Evolutionary conservation across 30 jellyfish, hydroid and myxozoan genomes (phyloP), one percentile per base, ranked within the genome.

Genomic region (Rhopilema esculentum): DNA sequence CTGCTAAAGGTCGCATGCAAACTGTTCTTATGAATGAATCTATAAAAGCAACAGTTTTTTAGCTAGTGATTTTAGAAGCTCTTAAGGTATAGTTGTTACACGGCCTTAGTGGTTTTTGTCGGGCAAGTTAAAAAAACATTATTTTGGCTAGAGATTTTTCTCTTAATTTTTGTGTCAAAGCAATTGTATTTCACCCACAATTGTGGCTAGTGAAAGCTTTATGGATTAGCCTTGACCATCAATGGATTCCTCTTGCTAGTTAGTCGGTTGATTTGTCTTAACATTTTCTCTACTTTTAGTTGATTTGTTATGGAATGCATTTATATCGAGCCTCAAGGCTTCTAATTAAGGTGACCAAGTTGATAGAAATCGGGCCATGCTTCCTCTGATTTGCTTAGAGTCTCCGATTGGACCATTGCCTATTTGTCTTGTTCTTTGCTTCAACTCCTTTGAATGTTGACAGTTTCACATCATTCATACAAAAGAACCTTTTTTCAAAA

Each of bases 81-180:
- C 32, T 73, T 73, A 19, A 73, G 84, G 18, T 73, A 33, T 30
- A 73, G 31, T 30, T 73, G 84, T 73, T 73, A 73, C 84, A 21
- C 24, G 40, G 27, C 49, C 88, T 77, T 77, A 77, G 88, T 24
- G 88, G 88, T 77, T 77, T 66, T 29, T 77, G 77, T 53, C 88
- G 88, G 88, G 77, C 88, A 73, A 77, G 75, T 77, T 77, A 57
- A 77, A 77, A 31, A 62, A 77, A 68, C 69, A 57, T 77, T 77
- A 30, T 77, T 77, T 33, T 77, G 88, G 53, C 88, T 77, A 52
- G 88, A 53, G 31, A 77, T 26, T 40, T 23, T 77, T 20, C 67
- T 75, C 88, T 77, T 21, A 64, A 77, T 77, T 77, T 62, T 33
- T 29, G 49, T 50, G 88, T 57, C 88, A 77, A 57, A 52, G 88